Evolutionary conservation across 2,888 invertebrate genomes (phyloP), one percentile per base, ranked within the genome.

Genomic region (Hipparchia semele): DNA sequence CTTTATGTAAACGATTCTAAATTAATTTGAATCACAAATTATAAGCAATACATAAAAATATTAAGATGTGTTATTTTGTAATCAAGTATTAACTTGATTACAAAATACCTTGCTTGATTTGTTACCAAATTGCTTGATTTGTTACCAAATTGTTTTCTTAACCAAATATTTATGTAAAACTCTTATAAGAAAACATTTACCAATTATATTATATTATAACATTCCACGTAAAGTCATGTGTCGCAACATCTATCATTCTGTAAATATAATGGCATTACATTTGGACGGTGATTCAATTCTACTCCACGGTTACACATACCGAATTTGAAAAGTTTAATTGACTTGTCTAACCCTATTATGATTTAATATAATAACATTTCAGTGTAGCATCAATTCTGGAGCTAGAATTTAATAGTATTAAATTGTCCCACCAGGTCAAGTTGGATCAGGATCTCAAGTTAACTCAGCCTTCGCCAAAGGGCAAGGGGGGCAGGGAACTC

Each of bases 401-500:
- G 53, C 10, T 13, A 58, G 6, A 58, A 8, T 13, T 8, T 23
- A 58, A 58, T 8, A 23, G 8, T 23, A 7, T n/a, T 13, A 23
- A 58, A 23, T 58, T 65, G 51, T 65, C 10, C n/a, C n/a, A 67
- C 69, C 69, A 76, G 72, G 76, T 65, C 72, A 75, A 74, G 46
- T 75, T 5, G 72, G 68, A 51, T 58, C 67, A 54, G 77, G 77
- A 56, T 74, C 76, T 23, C 68, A 72, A 73, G 66, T 71, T 46
- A 75, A 69, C 61, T 73, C 75, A 49, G 74, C 73, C 23, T 74
- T 67, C 70, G 58, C 73, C 13, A 68, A 66, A 59, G 78, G 53
- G 33, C 74, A 77, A 65, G 62, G 61, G 9, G 69, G 69, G 23
- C 69, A 69, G 53, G 69, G 59, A 8, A 23, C 51, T 12, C 23